These are phyloP conservation scores for Rhea pennata DNA, from an alignment of 2,113 vertebrate genomes.

Conservation along the genomic window DNA sequence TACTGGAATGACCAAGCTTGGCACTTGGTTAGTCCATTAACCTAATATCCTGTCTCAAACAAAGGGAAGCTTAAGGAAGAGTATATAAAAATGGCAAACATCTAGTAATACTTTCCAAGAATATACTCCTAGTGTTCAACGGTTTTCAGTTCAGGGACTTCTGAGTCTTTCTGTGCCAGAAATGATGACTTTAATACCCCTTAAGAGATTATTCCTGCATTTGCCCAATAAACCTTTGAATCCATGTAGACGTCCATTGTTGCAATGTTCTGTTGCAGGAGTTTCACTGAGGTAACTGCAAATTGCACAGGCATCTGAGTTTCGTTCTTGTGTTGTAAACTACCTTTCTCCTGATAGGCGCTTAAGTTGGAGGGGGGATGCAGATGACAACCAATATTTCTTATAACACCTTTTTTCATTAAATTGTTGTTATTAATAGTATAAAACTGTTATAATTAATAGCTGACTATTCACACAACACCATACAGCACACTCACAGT, in stretches of 20 bases:
- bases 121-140: background rate
- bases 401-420: background rate
- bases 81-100: background rate
- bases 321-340: background rate
- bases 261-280: background rate
- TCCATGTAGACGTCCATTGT: background rate
- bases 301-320: background rate
- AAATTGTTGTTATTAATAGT: background rate
- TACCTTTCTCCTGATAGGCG: background rate
- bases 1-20: background rate
- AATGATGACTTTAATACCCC: background rate
- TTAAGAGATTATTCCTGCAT: background rate
- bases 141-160: background rate
- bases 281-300: background rate
- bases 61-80: background rate
- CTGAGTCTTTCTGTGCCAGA: background rate
- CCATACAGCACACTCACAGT: background rate
- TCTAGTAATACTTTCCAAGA: background rate
- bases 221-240: background rate
- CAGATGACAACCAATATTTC: background rate
- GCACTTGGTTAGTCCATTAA: background rate
- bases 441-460: background rate
- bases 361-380: background rate
- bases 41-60: background rate
- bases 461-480: background rate